Conservation (phyloP, 64 coral and sea anemone species). For the Trachythela sp. region DNA sequence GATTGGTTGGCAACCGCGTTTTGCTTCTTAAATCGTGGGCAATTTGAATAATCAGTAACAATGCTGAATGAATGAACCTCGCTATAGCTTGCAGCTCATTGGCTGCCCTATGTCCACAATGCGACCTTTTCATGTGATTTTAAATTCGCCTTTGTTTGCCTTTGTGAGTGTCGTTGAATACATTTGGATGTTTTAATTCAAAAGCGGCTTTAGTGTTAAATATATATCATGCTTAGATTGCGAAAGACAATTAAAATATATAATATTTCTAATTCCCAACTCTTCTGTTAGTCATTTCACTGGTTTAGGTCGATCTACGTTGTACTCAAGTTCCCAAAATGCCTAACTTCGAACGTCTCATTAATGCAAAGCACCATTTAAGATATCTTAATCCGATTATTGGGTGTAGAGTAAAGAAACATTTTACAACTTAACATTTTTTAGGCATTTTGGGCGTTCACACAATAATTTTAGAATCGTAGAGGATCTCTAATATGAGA, state of each 20-base stretch:
- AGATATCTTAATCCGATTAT: not conserved
- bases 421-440: not conserved
- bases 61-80: constrained; percentile 19
- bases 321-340: not conserved
- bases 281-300: not conserved
- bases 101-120: constrained; percentile 1
- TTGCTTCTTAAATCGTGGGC: constrained; percentile 8
- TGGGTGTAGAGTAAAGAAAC: not conserved
- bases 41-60: constrained; percentile 17
- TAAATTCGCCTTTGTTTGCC: constrained; percentile 27
- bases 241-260: not conserved
- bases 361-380: constrained; percentile 9
- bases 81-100: not conserved
- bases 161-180: not conserved
- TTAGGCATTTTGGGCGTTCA: not conserved
- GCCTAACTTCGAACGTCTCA: not conserved
- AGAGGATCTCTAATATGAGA: no score
- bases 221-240: not conserved
- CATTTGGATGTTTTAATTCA: not conserved
- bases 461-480: no score
- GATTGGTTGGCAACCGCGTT: not conserved
- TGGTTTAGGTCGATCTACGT: not conserved
- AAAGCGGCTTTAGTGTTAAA: not conserved
- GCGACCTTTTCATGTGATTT: not conserved
- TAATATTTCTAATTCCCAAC: not conserved